These are phyloP conservation scores for Brevimyrus niger DNA, from an alignment of 2,113 vertebrate species.

Conservation along the genomic window DNA sequence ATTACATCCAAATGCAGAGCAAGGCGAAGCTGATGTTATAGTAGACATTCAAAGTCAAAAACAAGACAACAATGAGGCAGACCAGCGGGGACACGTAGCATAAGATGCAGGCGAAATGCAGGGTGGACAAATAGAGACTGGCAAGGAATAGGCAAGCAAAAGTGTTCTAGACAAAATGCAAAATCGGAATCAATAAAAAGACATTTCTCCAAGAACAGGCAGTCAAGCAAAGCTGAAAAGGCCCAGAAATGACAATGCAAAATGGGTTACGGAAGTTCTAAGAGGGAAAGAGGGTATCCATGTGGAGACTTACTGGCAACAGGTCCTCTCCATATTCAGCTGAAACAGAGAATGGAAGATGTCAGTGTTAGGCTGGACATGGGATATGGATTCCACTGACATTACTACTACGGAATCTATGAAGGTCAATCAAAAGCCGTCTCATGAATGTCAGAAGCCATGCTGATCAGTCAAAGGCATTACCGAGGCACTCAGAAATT, in stretches of 20 bases:
- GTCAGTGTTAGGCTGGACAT: background rate
- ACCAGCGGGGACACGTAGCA: too few relatives aligned
- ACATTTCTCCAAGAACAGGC: background rate
- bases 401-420: background rate
- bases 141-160: background rate
- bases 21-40: background rate
- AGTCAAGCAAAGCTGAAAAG: background rate
- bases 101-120: too few relatives aligned
- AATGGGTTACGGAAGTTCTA: background rate
- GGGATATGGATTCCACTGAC: background rate
- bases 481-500: background rate
- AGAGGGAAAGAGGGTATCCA: background rate
- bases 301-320: background rate
- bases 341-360: too few relatives aligned
- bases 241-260: background rate
- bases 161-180: background rate
- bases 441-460: background rate
- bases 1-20: background rate
- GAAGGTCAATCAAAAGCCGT: background rate
- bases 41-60: background rate
- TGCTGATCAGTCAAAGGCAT: background rate
- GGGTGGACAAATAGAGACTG: too few relatives aligned
- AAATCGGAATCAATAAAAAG: background rate
- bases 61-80: too few relatives aligned
- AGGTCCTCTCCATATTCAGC: background rate